Percentiles rank a stretch among this genome's conserved stretches.
Evolutionary conservation across 1,140 invertebrate genomes (phyloP).

Genomic region (Drosophila santomea): DNA sequence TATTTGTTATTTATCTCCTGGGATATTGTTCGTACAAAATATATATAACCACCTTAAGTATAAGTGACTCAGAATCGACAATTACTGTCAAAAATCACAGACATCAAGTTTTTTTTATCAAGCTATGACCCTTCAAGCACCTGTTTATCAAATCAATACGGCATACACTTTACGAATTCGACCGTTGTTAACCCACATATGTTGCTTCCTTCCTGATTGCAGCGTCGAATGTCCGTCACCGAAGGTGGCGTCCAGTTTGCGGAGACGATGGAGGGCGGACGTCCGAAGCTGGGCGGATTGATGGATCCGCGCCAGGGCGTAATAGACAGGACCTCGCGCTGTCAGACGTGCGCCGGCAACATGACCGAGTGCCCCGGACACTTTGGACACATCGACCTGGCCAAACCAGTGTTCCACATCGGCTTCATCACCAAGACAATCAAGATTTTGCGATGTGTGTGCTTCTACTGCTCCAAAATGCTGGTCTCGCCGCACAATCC

Average conservation of each 20-base stretch:
- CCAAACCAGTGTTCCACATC: slow-evolving; percentile 99
- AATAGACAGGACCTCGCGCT: slow-evolving; percentile 96
- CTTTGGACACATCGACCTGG: slow-evolving; percentile 99
- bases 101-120: no score
- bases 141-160: background rate
- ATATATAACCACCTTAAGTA: no score
- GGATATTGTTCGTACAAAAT: no score
- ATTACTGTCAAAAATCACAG: no score
- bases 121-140: no score
- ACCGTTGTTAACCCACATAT: background rate
- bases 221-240: slow-evolving; percentile 98
- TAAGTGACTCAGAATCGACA: no score
- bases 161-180: background rate
- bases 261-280: slow-evolving; percentile 99
- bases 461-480: slow-evolving; percentile 98
- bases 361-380: slow-evolving; percentile 99
- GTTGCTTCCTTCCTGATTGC: slow-evolving; percentile 18
- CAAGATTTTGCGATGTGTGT: slow-evolving; percentile 98
- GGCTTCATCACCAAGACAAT: slow-evolving; percentile 99
- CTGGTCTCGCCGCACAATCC: slow-evolving; percentile 97
- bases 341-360: slow-evolving; percentile 99
- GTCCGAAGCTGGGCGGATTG: slow-evolving; percentile 98
- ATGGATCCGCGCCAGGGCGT: slow-evolving; percentile 99
- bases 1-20: no score
- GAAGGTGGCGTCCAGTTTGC: slow-evolving; percentile 98